Base-by-base conservation (phyloP, 2,888 invertebrate species). In the Drosophila paramelanica region DNA sequence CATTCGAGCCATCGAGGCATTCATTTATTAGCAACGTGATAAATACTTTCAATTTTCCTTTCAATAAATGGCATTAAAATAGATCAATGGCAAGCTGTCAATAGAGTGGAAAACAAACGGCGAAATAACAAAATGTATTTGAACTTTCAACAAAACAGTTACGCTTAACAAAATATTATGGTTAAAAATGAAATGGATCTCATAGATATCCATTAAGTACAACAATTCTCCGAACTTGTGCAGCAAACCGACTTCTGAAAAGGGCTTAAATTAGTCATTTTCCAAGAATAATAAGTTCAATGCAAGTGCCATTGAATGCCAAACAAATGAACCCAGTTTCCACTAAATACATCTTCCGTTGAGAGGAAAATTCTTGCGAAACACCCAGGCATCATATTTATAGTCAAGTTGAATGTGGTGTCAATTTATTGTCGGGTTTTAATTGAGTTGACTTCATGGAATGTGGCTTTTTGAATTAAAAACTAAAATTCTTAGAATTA, bases 11-110 rank as follows among this genome's bases (percentile, higher is more conserved):
- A 79, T 66, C 81, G 81, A 71, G 72, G 73, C 75, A 79, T 88
- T 82, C 84, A 84, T 84, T 84, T 84, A 84, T 84, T 84, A 89
- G 84, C 88, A 89, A 76, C 79, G 88, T 84, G 84, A 84, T 84
- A 84, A 84, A 84, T 85, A 89, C 89, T 89, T 89, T 89, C 84
- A 85, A 85, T 85, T 85, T 89, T 89, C 70, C 86, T 73, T 79
- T 82, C 89, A 89, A 85, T 85, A 89, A 85, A 89, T 84, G 83
- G 73, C 82, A 83, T 83, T 87, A 89, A 83, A 76, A 78, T 81
- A 84, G 76, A 84, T 84, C 89, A 87, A 89, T 77, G 72, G 52
- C 72, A 47, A 62, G 46, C 77, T 73, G 58, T 76, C 67, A 59
- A 49, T 74, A 55, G 27, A 27, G 38, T 14, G 20, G 10, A 10